These are phyloP conservation scores for Cyprinodon variegatus DNA, from an alignment of 2,113 vertebrate genomes.

Conservation along the genomic window DNA sequence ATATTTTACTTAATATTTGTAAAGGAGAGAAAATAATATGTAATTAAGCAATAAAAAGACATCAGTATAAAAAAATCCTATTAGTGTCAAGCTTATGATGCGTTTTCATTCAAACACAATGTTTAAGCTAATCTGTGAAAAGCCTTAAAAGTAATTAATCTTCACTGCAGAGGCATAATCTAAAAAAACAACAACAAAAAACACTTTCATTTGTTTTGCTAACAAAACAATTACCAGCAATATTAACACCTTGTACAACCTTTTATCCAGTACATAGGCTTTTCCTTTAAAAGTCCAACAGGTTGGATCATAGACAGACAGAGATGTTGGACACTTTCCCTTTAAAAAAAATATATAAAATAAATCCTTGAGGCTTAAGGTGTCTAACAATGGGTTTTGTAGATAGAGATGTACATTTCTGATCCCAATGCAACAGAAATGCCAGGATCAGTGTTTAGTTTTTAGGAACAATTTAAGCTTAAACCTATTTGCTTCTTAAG, in stretches of 20 bases:
- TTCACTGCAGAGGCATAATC: background rate
- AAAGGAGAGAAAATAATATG: background rate
- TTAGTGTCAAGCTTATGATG: background rate
- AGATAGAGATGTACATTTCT: too few species aligned
- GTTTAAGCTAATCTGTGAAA: background rate
- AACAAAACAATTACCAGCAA: background rate
- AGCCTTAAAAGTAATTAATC: background rate
- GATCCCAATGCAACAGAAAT: too few species aligned
- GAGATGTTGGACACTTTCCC: too few species aligned
- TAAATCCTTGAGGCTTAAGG: too few species aligned
- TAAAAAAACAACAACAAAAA: background rate
- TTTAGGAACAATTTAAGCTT: too few species aligned
- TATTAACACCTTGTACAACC: background rate
- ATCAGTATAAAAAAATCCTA: background rate
- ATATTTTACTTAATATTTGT: background rate
- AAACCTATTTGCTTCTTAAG: too few species aligned
- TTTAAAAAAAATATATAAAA: too few species aligned
- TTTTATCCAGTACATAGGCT: too few species aligned
- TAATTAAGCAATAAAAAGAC: background rate
- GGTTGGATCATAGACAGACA: too few species aligned
- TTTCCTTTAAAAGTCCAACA: too few species aligned
- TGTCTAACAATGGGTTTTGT: too few species aligned
- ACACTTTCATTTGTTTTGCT: background rate
- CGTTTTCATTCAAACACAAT: background rate
- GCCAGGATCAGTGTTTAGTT: too few species aligned